Conservation (phyloP, 2,113 vertebrate genomes). For the Chaetodon auriga region DNA sequence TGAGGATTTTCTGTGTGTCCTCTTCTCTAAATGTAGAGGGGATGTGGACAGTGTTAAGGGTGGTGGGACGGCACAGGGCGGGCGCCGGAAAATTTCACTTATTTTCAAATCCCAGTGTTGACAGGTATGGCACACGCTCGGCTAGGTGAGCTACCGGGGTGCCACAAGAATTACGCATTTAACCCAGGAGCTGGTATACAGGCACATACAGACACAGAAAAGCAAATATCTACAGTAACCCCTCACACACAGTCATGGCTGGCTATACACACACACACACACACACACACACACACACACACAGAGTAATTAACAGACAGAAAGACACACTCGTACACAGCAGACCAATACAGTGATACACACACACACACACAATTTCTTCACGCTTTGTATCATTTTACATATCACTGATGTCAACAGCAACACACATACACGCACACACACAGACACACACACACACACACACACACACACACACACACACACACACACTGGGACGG, state of each 20-base stretch:
- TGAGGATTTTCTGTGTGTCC: too few relatives aligned
- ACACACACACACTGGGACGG: not conserved
- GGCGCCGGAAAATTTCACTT: too few relatives aligned
- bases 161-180: not conserved
- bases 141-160: too few relatives aligned
- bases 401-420: conserved; percentile 14
- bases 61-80: too few relatives aligned
- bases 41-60: too few relatives aligned
- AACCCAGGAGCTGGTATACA: not conserved
- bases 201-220: not conserved
- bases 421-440: conserved; percentile 5
- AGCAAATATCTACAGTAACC: conserved; percentile 1
- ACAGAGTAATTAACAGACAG: conserved; percentile 11
- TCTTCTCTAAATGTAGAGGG: too few relatives aligned
- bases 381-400: conserved; percentile 22
- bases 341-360: not conserved
- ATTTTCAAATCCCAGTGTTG: too few relatives aligned
- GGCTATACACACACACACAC: not conserved
- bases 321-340: not conserved
- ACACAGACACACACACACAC: not conserved
- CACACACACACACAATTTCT: not conserved
- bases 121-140: too few relatives aligned
- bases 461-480: not conserved
- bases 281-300: not conserved
- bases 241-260: not conserved